Percentiles rank a stretch among this genome's conserved stretches.
These are phyloP conservation scores for Lethrus apterus DNA, from an alignment of 1,140 invertebrate genomes.

Conservation along the genomic window DNA sequence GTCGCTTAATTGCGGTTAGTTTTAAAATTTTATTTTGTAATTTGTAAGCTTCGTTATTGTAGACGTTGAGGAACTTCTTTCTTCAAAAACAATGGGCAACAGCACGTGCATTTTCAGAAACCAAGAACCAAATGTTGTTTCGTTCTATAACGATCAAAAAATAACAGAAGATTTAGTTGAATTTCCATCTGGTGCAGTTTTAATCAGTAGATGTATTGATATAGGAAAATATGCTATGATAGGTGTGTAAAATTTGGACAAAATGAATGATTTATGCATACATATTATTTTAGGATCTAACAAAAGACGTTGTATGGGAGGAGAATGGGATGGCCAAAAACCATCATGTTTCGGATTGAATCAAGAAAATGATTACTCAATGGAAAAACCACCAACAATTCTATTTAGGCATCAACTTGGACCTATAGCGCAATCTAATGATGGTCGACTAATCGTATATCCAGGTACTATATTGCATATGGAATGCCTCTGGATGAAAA, in stretches of 20 bases:
- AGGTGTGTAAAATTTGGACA: conserved; percentile 33
- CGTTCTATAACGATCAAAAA: conserved; percentile 70
- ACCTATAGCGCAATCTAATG: conserved; percentile 78
- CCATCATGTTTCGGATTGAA: conserved; percentile 73
- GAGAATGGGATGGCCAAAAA: conserved; percentile 70
- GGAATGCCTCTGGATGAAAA: conserved; percentile 78
- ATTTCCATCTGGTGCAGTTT: conserved; percentile 63
- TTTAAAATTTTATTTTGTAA: too few relatives aligned
- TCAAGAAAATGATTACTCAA: conserved; percentile 77
- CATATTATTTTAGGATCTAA: conserved; percentile 41
- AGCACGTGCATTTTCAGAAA: conserved; percentile 68
- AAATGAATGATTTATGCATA: background rate
- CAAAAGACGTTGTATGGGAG: conserved; percentile 59
- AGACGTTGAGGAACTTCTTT: conserved; percentile 47
- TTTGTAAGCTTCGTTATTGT: too few relatives aligned
- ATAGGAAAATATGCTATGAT: conserved; percentile 59
- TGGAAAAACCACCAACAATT: conserved; percentile 81
- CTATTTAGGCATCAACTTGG: conserved; percentile 71
- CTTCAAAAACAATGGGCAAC: conserved; percentile 47
- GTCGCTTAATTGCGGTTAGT: conserved; percentile 63
- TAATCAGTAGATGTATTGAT: conserved; percentile 67
- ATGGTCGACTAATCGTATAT: conserved; percentile 75
- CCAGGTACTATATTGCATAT: conserved; percentile 77
- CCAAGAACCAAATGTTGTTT: conserved; percentile 68
- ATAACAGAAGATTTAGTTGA: conserved; percentile 67